Evolutionary conservation across 37 sponge, comb jelly and placozoan genomes (phyloP), one percentile per base, ranked within the genome.

Genomic region (Tethya wilhelma): DNA sequence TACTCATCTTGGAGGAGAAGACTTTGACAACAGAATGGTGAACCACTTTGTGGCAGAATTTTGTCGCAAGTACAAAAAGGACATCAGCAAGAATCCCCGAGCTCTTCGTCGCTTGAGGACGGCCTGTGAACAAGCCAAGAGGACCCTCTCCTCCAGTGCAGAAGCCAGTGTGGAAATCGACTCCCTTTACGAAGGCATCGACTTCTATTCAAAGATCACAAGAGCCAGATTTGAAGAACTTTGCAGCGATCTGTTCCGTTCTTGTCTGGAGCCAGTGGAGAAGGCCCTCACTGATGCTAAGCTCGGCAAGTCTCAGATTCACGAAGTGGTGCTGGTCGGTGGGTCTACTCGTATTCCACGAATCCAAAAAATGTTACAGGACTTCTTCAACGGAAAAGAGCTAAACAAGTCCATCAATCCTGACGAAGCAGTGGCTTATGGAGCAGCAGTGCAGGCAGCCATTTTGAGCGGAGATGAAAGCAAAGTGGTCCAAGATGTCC

Each of bases 331-430:
- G 19, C 83, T 97, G 63, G 98, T 94, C 33, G 98, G 98, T 34
- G 98, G 98, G 1, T 97, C 98, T 37, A 97, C 95, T 32, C 75
- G 98, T 5, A 94, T 97, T 58, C 98, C 98, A 31, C 94, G 94
- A 46, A 80, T 97, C 65, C 98, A 94, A 84, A 94, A 89, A 53
- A 73, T 91, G 37, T 86, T 97, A 33, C 87, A 94, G 44, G 98
- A 94, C 66, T 97, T 94, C 90, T 97, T 97, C 95, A 94, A 97
- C 40, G 98, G 95, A 36, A 97, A 97, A 77, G 90, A 94, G 36
- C 90, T 97, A 45, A 93, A 93, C 88, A 93, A 86, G 70, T 94
- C 92, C 55, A 97, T 97, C 87, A 97, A 97, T 71, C 98, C 98
- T 59, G 97, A 97, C 46, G 95, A 97, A 62, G 98, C 98, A 31